Evolutionary conservation across 2,888 invertebrate species (phyloP).

Genomic region (Tetragnatha montana): DNA sequence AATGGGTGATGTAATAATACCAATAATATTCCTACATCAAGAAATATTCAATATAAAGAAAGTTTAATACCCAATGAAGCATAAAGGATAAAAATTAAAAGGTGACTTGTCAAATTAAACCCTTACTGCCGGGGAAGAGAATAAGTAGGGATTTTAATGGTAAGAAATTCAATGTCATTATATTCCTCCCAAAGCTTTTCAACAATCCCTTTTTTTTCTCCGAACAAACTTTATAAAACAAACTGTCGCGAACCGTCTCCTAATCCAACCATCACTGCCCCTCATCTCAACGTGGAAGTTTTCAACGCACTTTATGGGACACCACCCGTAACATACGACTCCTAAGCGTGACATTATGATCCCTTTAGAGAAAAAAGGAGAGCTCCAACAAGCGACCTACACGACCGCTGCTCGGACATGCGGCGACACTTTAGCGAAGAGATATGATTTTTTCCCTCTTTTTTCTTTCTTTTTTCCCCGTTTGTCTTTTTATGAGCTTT

Average conservation of each 20-base stretch:
- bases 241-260: background rate
- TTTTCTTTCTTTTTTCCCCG: conserved; percentile 11
- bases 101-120: too few relatives aligned
- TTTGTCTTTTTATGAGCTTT: background rate
- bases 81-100: too few relatives aligned
- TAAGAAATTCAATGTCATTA: too few relatives aligned
- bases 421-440: conserved; percentile 52
- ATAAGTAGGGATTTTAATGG: too few relatives aligned
- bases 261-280: background rate
- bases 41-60: too few relatives aligned
- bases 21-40: too few relatives aligned
- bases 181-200: background rate
- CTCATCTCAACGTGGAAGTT: conserved; percentile 1
- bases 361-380: background rate
- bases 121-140: too few relatives aligned
- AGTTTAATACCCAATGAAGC: too few relatives aligned
- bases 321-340: conserved; percentile 52
- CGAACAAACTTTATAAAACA: background rate
- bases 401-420: conserved; percentile 20
- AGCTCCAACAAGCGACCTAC: conserved; percentile 25
- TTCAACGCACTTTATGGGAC: conserved; percentile 54
- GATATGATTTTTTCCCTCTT: conserved; percentile 30
- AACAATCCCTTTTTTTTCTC: background rate
- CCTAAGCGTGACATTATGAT: conserved; percentile 58
- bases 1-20: too few relatives aligned